Evolutionary conservation across 2,888 invertebrate genomes (phyloP).

Genomic region (Cephus runcator): DNA sequence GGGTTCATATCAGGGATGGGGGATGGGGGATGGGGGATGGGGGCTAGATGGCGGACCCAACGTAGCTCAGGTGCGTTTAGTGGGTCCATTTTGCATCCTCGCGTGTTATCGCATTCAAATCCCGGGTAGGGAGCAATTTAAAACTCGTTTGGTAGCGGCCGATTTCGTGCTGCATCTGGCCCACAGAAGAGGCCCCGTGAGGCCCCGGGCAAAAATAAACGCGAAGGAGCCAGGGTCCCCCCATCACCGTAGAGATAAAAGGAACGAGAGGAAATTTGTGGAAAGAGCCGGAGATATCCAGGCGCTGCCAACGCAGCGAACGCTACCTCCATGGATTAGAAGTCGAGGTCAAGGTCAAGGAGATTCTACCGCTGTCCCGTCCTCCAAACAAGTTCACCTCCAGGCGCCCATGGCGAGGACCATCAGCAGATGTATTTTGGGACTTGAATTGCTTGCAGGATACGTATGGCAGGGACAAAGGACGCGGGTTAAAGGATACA

Average conservation of each 20-base stretch:
- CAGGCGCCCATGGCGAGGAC: too few relatives aligned
- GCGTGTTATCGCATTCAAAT: conserved; percentile 47
- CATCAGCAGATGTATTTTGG: too few relatives aligned
- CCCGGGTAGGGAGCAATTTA: conserved; percentile 45
- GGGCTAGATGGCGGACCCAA: neutral
- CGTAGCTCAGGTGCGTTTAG: conserved; percentile 32
- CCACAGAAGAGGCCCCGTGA: conserved; percentile 22
- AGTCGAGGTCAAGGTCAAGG: too few relatives aligned
- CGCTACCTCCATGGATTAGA: too few relatives aligned
- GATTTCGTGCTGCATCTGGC: conserved; percentile 46
- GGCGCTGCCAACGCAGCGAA: too few relatives aligned
- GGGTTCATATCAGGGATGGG: neutral
- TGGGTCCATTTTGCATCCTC: conserved; percentile 29
- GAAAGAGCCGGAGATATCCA: neutral
- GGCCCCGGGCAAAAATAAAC: conserved; percentile 26
- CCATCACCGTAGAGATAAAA: too few relatives aligned
- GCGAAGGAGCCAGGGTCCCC: neutral
- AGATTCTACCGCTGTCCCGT: too few relatives aligned
- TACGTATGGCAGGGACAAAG: too few relatives aligned
- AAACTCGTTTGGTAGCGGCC: conserved; percentile 52
- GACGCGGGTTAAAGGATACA: too few relatives aligned
- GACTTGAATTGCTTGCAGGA: too few relatives aligned
- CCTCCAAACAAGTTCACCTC: too few relatives aligned
- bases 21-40: neutral
- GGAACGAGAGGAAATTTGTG: neutral